Evolutionary conservation across 2,888 invertebrate species (phyloP), one percentile per base, ranked within the genome.

Genomic region (Eudemis profundana): DNA sequence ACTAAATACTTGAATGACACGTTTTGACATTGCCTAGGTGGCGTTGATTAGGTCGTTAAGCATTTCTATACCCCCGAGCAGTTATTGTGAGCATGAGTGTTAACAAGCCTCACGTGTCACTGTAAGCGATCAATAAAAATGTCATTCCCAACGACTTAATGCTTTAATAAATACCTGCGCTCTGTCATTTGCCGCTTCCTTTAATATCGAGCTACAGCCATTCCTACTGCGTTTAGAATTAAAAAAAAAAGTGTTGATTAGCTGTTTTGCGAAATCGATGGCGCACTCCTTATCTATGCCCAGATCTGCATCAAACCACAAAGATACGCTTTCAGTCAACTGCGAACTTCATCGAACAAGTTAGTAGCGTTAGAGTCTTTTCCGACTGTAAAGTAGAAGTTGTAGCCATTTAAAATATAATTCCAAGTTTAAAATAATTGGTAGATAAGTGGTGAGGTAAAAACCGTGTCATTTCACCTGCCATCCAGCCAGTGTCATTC

Each of bases 351-450:
- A 12, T 42, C 4, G 3, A 1, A 12, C 27, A 8, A 4, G 15
- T 8, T 33, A 10, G 8, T 1, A 33, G 8, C 10, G 8, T 33
- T 33, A 2, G 8, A 8, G 5, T 10, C 19, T 29, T 44, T 4
- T 12, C 14, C 1, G n/a, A 59, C 36, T 4, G 49, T 0, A 51
- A 17, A 46, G 14, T 36, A 5, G 19, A 57, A 17, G 10, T 59
- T 59, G 64, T 38, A 4, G 36, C 36, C 50, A 50, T 47, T 64
- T 49, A 36, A 61, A 62, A 62, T 44, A 51, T 44, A 57, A 44
- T 64, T 36, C 33, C 50, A n/a, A 27, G 53, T 51, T 65, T 65
- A 65, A 51, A 64, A 47, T 65, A 65, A 65, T 60, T 65, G 65
- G 8, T 21, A 47, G 65, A 44, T 65, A 38, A 46, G 38, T 62